These are phyloP conservation scores for Gryllus bimaculatus DNA, from an alignment of 1,140 invertebrate genomes.

Conservation along the genomic window DNA sequence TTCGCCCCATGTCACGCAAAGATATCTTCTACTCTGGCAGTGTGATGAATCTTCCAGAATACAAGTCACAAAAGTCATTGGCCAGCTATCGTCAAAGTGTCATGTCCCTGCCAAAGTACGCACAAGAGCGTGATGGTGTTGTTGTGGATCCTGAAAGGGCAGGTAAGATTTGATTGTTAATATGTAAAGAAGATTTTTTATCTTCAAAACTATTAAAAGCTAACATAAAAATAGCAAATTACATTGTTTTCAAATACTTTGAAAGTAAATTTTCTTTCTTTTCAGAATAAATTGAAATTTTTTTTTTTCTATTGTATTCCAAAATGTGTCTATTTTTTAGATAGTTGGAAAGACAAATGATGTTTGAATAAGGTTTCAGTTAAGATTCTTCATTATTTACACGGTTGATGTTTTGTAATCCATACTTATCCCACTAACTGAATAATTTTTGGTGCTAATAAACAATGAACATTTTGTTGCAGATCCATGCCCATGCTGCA, in stretches of 20 bases:
- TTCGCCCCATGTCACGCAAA: conserved; percentile 87
- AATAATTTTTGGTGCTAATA: not conserved
- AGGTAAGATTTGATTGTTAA: conserved; percentile 26
- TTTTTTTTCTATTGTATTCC: no score
- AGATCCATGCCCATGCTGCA: conserved; percentile 59
- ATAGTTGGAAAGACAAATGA: no score
- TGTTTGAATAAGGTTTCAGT: no score
- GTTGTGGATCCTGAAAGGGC: conserved; percentile 41
- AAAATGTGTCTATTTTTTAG: no score
- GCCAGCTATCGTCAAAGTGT: conserved; percentile 75
- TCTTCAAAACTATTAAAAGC: no score
- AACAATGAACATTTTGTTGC: conserved; percentile 29
- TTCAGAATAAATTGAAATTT: no score
- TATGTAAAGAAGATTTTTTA: no score
- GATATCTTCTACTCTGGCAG: conserved; percentile 98
- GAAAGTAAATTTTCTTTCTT: no score
- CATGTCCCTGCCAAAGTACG: conserved; percentile 55
- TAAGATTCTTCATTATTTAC: no score
- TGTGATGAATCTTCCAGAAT: conserved; percentile 81
- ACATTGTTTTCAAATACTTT: no score
- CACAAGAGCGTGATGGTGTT: conserved; percentile 44
- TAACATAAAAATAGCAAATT: no score
- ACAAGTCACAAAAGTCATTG: conserved; percentile 85
- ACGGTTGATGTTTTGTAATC: no score
- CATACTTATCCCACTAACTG: not conserved